A percentile compares a stretch with the other conserved stretches of the same genome.
Conservation (phyloP, 2,888 invertebrate species). For the Pemphredon lugubris region DNA sequence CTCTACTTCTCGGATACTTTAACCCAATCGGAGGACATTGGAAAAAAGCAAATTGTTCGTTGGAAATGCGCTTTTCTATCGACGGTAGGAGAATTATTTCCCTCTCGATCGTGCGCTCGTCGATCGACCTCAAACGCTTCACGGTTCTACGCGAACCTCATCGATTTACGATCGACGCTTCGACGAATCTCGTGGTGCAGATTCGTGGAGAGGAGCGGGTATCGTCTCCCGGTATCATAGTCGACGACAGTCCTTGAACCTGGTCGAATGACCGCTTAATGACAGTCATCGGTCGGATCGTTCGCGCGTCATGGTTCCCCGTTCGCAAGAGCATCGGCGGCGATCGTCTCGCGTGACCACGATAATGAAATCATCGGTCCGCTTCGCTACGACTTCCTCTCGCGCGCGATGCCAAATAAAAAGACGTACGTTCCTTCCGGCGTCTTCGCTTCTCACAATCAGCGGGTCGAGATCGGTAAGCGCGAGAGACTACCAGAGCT, state of each 20-base stretch:
- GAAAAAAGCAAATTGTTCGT: no score
- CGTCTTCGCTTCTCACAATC: no score
- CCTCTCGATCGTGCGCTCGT: no score
- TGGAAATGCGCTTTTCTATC: no score
- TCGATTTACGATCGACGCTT: not conserved
- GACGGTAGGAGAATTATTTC: no score
- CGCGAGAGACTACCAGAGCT: not conserved
- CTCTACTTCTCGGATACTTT: not conserved
- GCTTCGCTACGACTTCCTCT: slow-evolving; percentile 23
- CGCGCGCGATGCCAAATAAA: slow-evolving; percentile 5
- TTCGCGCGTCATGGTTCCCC: slow-evolving; percentile 26
- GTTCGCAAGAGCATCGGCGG: slow-evolving; percentile 13
- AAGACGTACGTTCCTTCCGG: slow-evolving; percentile 11
- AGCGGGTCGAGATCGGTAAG: no score
- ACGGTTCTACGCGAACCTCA: not conserved
- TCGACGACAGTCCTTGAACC: slow-evolving; percentile 55
- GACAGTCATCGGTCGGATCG: slow-evolving; percentile 48
- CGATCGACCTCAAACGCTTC: not conserved
- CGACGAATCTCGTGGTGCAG: not conserved
- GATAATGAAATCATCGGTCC: slow-evolving; percentile 33
- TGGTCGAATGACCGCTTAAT: slow-evolving; percentile 47
- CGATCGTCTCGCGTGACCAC: slow-evolving; percentile 22
- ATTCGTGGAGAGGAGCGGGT: slow-evolving; percentile 12
- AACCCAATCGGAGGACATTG: not conserved
- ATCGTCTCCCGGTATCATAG: slow-evolving; percentile 32